Conservation (phyloP, 2,888 invertebrate genomes). For the Herminia tarsipennalis region DNA sequence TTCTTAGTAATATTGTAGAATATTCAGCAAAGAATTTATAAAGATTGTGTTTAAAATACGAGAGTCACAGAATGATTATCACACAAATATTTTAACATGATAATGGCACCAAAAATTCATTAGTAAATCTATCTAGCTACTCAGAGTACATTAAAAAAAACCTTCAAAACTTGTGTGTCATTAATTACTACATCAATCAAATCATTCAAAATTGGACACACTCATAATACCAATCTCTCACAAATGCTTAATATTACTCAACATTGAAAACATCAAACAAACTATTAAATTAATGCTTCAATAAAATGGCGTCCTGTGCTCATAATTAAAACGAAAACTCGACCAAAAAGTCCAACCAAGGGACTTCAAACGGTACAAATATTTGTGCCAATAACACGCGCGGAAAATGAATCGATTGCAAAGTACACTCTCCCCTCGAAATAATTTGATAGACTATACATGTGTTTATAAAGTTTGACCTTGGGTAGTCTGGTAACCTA, state of each 20-base stretch:
- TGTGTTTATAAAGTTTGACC: conserved; percentile 75
- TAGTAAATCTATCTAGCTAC: too few species aligned
- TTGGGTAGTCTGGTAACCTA: conserved; percentile 81
- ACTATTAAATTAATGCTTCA: conserved; percentile 19
- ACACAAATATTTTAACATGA: too few species aligned
- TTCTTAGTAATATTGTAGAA: too few species aligned
- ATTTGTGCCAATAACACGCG: conserved; percentile 49
- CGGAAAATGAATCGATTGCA: conserved; percentile 60
- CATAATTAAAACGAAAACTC: conserved; percentile 33
- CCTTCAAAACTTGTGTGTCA: too few species aligned
- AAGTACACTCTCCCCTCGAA: conserved; percentile 61
- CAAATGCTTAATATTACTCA: background rate
- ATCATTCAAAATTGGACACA: background rate
- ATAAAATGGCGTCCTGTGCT: conserved; percentile 8
- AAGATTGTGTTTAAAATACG: too few species aligned
- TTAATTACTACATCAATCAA: too few species aligned
- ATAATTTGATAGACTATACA: conserved; percentile 63
- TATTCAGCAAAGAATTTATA: background rate
- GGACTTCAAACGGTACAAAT: conserved; percentile 41
- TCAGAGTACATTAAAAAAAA: too few species aligned
- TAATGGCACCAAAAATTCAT: too few species aligned
- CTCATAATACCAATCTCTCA: background rate
- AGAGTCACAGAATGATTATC: too few species aligned
- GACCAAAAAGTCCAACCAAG: conserved; percentile 17
- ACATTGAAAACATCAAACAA: conserved; percentile 16